Conservation (phyloP, 2,888 invertebrate species). For the Exocentrus adspersus region DNA sequence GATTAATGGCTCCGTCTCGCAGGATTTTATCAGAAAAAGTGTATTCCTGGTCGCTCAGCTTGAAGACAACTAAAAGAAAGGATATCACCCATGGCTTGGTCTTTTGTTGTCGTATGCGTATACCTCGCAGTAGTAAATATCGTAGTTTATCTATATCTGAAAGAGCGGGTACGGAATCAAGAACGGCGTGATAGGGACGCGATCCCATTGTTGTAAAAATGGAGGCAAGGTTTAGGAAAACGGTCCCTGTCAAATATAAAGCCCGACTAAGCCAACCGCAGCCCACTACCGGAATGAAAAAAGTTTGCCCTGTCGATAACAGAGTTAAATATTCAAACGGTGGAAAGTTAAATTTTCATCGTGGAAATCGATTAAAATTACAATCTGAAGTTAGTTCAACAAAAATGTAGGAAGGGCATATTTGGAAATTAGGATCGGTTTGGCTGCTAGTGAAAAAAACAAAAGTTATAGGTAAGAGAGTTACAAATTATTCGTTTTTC, state of each 20-base stretch:
- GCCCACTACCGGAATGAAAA: background rate
- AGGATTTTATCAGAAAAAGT: background rate
- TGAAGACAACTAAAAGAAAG: background rate
- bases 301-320: background rate
- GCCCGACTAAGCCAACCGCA: background rate
- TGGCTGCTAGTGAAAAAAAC: no score
- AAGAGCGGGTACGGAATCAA: background rate
- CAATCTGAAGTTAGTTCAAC: no score
- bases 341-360: background rate
- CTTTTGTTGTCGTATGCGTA: background rate
- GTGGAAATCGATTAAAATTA: background rate
- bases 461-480: no score
- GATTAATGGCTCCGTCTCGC: background rate
- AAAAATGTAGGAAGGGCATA: no score
- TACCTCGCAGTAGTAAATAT: background rate
- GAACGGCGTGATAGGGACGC: background rate
- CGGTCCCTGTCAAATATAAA: slow-evolving; percentile 1
- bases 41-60: background rate
- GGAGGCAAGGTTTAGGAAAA: background rate
- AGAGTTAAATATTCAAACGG: background rate
- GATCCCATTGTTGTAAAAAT: slow-evolving; percentile 1
- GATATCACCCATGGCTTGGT: background rate
- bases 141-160: slow-evolving; percentile 3
- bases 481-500: no score
- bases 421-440: no score